Percentiles rank a stretch among this genome's conserved stretches.
Conservation (phyloP, 2,113 vertebrate genomes). For the Petaurus breviceps region DNA sequence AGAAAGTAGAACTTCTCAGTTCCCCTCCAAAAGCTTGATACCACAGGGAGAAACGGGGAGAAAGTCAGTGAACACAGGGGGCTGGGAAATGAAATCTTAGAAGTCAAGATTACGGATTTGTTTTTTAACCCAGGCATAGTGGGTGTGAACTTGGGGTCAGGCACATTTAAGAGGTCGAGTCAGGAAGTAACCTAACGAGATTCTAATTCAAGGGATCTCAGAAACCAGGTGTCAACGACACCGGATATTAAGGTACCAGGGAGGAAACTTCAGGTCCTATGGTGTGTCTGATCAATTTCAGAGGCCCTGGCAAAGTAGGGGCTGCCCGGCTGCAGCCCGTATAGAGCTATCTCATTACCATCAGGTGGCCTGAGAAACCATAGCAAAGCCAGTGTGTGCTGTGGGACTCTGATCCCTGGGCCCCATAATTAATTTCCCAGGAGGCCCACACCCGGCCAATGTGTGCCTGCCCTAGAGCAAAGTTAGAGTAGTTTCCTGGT, state of each 20-base stretch:
- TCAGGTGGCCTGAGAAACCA: background rate
- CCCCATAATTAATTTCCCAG: background rate
- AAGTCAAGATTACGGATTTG: slow-evolving; percentile 40
- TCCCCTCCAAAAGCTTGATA: slow-evolving; percentile 29
- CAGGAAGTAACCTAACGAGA: slow-evolving; percentile 83
- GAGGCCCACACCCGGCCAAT: background rate
- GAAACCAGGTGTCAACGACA: slow-evolving; percentile 79
- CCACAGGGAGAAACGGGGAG: slow-evolving; percentile 56
- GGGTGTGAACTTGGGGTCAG: slow-evolving; percentile 76
- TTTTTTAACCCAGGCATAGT: slow-evolving; percentile 58
- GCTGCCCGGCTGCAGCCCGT: background rate
- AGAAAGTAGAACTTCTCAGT: background rate
- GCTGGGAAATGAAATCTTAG: slow-evolving; percentile 74
- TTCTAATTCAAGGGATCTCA: slow-evolving; percentile 81
- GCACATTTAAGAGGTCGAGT: slow-evolving; percentile 52
- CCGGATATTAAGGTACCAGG: slow-evolving; percentile 80
- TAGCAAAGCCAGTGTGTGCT: background rate
- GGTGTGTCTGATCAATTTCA: slow-evolving; percentile 55
- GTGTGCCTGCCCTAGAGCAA: background rate
- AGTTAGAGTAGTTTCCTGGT: background rate
- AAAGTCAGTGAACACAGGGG: slow-evolving; percentile 52
- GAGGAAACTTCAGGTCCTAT: slow-evolving; percentile 76
- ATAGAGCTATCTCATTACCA: background rate
- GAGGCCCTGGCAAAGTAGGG: slow-evolving; percentile 56
- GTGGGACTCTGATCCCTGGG: background rate